phyloP scores from a whole-genome alignment of 2,888 invertebrate genomes.

The Brenthis hecate region DNA sequence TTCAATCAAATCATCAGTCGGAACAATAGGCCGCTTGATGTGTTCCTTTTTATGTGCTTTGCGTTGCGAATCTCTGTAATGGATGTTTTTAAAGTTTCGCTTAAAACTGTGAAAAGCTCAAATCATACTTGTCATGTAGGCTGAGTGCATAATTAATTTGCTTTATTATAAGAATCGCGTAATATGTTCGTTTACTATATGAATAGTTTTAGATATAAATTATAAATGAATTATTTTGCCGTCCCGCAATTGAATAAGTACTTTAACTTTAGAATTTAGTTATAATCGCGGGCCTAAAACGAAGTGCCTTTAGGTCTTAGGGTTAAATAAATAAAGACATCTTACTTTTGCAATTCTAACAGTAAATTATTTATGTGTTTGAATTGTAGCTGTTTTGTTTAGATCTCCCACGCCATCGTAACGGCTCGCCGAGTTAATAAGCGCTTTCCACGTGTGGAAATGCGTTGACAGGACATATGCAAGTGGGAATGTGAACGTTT shows the following conservation, averaged over 20 bases:
- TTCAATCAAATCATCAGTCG: conserved; percentile 59
- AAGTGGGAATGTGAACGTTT: conserved; percentile 52
- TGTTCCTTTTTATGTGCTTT: conserved; percentile 49
- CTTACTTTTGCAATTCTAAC: conserved; percentile 30
- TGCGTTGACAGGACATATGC: conserved; percentile 47
- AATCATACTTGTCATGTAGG: neutral
- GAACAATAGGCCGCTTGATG: conserved; percentile 58
- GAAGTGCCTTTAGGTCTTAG: conserved; percentile 20
- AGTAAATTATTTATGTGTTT: conserved; percentile 33
- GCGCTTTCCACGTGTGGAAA: conserved; percentile 59
- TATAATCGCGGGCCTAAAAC: conserved; percentile 7
- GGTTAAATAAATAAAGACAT: conserved; percentile 29
- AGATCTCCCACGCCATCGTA: conserved; percentile 70
- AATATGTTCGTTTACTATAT: neutral
- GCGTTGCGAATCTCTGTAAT: conserved; percentile 54
- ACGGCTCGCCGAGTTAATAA: conserved; percentile 59
- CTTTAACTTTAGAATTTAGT: conserved; percentile 4
- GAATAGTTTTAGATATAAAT: neutral
- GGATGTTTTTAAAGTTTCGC: conserved; percentile 38
- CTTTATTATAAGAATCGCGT: neutral
- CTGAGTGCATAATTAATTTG: no score
- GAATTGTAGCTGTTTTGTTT: conserved; percentile 52
- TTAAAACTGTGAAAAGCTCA: conserved; percentile 6
- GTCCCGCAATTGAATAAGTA: conserved; percentile 2
- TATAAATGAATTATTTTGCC: conserved; percentile 1